Conservation (phyloP, 2,888 invertebrate species). For the Suillia variegata region DNA sequence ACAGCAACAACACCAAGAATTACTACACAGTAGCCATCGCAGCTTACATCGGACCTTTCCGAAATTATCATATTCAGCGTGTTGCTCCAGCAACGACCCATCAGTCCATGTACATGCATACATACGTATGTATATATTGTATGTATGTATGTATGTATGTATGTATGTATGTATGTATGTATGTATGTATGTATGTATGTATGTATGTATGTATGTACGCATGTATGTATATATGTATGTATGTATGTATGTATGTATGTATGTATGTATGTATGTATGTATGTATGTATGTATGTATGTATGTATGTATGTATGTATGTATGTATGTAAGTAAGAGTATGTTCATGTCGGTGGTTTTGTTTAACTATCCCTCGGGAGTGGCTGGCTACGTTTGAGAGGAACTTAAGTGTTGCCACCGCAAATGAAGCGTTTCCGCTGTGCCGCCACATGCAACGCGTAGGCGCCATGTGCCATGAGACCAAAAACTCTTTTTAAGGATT, state of each 20-base stretch:
- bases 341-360: conserved; percentile 35
- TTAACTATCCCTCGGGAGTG: too few relatives aligned
- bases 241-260: conserved; percentile 12
- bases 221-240: conserved; percentile 2
- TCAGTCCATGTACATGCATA: background rate
- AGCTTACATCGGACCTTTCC: too few relatives aligned
- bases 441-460: too few relatives aligned
- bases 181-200: background rate
- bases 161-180: background rate
- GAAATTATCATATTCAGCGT: too few relatives aligned
- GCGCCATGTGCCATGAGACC: too few relatives aligned
- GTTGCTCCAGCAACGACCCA: too few relatives aligned
- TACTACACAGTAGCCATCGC: too few relatives aligned
- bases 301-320: conserved; percentile 19
- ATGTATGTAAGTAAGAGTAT: conserved; percentile 30
- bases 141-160: background rate
- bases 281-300: conserved; percentile 9
- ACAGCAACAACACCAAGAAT: too few relatives aligned
- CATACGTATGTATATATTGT: background rate
- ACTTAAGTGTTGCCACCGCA: too few relatives aligned
- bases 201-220: background rate
- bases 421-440: too few relatives aligned
- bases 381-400: too few relatives aligned
- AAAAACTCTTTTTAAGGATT: too few relatives aligned
- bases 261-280: background rate